Evolutionary conservation across 2,888 invertebrate genomes (phyloP).

Genomic region (Listrodromus nycthemerus): DNA sequence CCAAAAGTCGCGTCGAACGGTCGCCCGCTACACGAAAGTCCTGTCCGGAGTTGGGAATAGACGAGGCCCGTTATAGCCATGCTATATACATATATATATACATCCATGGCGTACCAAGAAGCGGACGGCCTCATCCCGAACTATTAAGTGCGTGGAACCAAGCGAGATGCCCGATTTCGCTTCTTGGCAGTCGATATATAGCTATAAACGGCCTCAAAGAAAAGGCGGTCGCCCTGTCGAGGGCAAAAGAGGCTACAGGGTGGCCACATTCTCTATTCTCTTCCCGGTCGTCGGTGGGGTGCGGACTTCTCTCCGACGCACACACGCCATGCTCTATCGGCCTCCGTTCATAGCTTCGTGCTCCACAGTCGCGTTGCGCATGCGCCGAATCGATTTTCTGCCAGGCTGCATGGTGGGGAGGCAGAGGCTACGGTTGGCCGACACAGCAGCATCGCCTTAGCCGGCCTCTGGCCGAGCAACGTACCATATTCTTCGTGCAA

Average conservation of each 20-base stretch:
- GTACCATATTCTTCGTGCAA: constrained; percentile 32
- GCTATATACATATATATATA: not conserved
- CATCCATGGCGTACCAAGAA: not conserved
- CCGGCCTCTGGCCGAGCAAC: constrained; percentile 39
- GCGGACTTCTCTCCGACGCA: constrained; percentile 17
- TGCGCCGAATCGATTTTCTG: constrained; percentile 79
- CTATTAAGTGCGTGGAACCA: not conserved
- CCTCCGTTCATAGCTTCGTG: constrained; percentile 19
- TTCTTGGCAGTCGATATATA: not conserved
- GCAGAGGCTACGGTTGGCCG: constrained; percentile 51
- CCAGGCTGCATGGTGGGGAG: constrained; percentile 47
- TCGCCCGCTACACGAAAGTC: constrained; percentile 1
- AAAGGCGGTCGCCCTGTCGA: constrained; percentile 29
- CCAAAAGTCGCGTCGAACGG: constrained; percentile 40
- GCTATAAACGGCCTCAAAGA: constrained; percentile 7
- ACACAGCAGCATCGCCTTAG: constrained; percentile 33
- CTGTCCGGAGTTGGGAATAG: not conserved
- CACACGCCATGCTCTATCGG: constrained; percentile 11
- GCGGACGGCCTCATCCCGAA: not conserved
- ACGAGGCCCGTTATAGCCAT: constrained; percentile 4
- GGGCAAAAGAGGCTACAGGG: constrained; percentile 35
- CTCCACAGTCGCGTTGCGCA: constrained; percentile 69
- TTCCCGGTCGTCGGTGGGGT: constrained; percentile 24
- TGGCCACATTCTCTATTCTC: constrained; percentile 38
- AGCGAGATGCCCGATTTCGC: not conserved